A percentile compares a stretch with the other conserved stretches of the same genome.
These are phyloP conservation scores for Drosophila sturtevanti DNA, from an alignment of 1,140 invertebrate species.

Conservation along the genomic window DNA sequence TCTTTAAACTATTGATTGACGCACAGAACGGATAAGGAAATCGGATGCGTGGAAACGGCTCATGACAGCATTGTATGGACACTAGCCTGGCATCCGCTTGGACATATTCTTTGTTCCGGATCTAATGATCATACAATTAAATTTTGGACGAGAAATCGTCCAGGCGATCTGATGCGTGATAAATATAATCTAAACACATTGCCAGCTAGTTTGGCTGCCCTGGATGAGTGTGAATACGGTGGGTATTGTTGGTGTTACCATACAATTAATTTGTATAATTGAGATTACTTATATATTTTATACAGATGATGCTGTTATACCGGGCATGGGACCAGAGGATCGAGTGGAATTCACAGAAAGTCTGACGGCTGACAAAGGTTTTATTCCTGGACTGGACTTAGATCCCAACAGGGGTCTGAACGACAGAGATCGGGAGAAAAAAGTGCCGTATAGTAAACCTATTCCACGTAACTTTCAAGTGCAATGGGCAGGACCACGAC, in stretches of 20 bases:
- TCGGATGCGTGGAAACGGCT: constrained; percentile 98
- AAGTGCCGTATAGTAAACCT: constrained; percentile 96
- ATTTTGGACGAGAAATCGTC: constrained; percentile 99
- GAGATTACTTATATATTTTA: constrained; percentile 60
- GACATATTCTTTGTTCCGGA: constrained; percentile 98
- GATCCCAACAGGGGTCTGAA: constrained; percentile 85
- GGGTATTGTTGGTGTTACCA: constrained; percentile 28
- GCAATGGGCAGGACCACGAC: constrained; percentile 93
- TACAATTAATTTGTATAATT: constrained; percentile 22
- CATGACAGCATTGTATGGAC: constrained; percentile 99
- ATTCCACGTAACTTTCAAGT: constrained; percentile 98
- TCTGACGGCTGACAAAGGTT: constrained; percentile 84
- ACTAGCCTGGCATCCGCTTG: constrained; percentile 99
- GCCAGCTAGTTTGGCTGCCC: constrained; percentile 88
- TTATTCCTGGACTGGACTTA: constrained; percentile 94
- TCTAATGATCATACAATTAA: constrained; percentile 99
- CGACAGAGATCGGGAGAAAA: constrained; percentile 89
- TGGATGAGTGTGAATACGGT: constrained; percentile 90
- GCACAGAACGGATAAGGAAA: constrained; percentile 97
- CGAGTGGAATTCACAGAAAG: constrained; percentile 87
- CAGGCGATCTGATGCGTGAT: constrained; percentile 98
- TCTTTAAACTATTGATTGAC: not conserved
- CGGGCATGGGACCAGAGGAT: constrained; percentile 95
- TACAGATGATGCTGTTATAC: constrained; percentile 91
- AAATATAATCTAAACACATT: constrained; percentile 98